Base-by-base conservation (phyloP, 2,797 vertebrate species). In the Tragelaphus eurycerus region DNA sequence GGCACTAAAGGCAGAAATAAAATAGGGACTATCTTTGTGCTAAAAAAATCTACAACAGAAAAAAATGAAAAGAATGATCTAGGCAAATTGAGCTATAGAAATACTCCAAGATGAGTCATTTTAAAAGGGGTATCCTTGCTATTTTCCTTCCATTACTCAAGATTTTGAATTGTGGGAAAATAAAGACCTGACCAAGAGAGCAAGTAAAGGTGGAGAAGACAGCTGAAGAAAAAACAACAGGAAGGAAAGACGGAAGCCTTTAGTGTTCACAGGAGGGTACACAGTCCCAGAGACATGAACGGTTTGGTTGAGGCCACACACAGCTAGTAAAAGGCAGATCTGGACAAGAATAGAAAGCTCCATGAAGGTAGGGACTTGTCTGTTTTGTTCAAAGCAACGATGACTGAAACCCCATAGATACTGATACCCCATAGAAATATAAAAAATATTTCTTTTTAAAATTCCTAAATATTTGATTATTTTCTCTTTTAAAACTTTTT, bases 1-100 rank as follows among this genome's bases (percentile, higher is more conserved):
- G 17, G 14, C n/a, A 83, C 19, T 96, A 67, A 96, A 87, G 59
- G 64, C 50, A 1, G 74, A 93, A 86, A 93, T 95, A 93, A 94
- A 97, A 54, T 27, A 95, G 92, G 29, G 27, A 90, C 48, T 90
- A 31, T 90, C 87, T 95, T 64, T 74, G 64, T 23, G 10, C 23
- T 55, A 89, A 93, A 52, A 46, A 96, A 90, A 52, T 92, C 34
- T 59, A 17, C 67, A 85, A 60, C 5, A 52, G 19, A 13, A 34
- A 90, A 90, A 67, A 64, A 46, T 0, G 64, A 48, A 54, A 88
- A 52, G 11, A 95, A 86, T 54, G 55, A 76, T 46, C 50, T 84
- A 86, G 34, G n/a, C 46, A 92, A 94, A 84, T 17, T 50, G 15
- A 16, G 29, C n/a, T 52, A 55, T 23, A 93, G 52, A 96, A 94